These are phyloP conservation scores for Tetraodon nigroviridis DNA, from an alignment of 2,113 vertebrate species.

Conservation along the genomic window DNA sequence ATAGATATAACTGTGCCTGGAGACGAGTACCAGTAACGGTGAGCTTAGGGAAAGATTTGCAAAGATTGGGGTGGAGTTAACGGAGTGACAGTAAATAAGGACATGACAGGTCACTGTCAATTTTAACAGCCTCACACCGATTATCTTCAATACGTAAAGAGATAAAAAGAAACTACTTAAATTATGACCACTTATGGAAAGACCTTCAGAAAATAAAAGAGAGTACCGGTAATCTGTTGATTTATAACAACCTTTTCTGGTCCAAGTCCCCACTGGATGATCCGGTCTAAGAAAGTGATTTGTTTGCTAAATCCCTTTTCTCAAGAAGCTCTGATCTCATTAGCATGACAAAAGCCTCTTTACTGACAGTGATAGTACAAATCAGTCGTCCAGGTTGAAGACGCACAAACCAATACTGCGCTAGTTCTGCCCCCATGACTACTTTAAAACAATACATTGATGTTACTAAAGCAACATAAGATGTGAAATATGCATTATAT, in stretches of 20 bases:
- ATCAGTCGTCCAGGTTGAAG: conserved; percentile 54
- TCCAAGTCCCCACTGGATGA: conserved; percentile 2
- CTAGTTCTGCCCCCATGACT: conserved; percentile 30
- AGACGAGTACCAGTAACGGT: conserved; percentile 71
- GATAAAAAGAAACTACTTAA: too few relatives aligned
- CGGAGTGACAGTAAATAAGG: conserved; percentile 53
- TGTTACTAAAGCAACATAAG: conserved; percentile 1
- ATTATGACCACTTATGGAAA: too few relatives aligned
- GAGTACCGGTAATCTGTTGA: too few relatives aligned
- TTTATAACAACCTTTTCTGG: conserved; percentile 4
- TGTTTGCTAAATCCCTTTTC: conserved; percentile 66
- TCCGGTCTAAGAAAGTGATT: conserved; percentile 56
- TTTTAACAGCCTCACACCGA: conserved; percentile 16
- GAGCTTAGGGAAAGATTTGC: conserved; percentile 46
- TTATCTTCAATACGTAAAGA: neutral
- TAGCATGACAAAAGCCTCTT: conserved; percentile 75
- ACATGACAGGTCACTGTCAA: conserved; percentile 43
- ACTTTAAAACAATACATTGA: conserved; percentile 30
- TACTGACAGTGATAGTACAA: conserved; percentile 72
- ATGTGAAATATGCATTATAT: too few relatives aligned
- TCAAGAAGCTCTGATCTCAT: conserved; percentile 76
- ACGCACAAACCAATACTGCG: conserved; percentile 16
- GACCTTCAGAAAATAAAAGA: too few relatives aligned
- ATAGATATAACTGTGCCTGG: conserved; percentile 53
- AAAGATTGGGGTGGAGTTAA: conserved; percentile 9